Evolutionary conservation across 2,113 vertebrate genomes (phyloP).

Genomic region (Hippoglossus stenolepis): DNA sequence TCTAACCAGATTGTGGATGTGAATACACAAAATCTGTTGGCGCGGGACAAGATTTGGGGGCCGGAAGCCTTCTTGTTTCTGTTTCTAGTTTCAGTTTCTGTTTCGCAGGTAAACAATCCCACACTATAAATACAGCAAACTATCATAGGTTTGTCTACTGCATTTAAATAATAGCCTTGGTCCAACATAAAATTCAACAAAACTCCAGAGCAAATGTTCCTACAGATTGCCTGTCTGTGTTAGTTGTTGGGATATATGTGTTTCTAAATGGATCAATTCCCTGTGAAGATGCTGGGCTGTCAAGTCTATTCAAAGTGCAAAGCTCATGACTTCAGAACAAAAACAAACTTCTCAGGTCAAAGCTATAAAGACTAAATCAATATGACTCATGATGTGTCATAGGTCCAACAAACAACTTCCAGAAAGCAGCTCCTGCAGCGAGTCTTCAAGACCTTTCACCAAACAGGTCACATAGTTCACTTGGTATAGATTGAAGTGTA

Average conservation of each 20-base stretch:
- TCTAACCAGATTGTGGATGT: too few species aligned
- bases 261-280: slow-evolving; percentile 14
- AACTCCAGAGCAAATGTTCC: not conserved
- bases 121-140: not conserved
- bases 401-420: not conserved
- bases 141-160: not conserved
- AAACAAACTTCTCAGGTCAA: not conserved
- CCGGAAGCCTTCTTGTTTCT: too few species aligned
- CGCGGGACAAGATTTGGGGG: too few species aligned
- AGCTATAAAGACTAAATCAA: not conserved
- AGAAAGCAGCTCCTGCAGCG: not conserved
- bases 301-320: slow-evolving; percentile 39
- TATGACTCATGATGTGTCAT: not conserved
- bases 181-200: not conserved
- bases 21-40: too few species aligned
- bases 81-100: too few species aligned
- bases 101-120: not conserved
- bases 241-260: not conserved
- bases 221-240: not conserved
- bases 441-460: too few species aligned
- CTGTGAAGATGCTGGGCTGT: not conserved
- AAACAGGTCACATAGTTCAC: not conserved
- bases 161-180: not conserved
- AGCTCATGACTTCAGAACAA: not conserved
- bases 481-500: not conserved